A percentile compares a stretch with the other conserved stretches of the same genome.
Evolutionary conservation across 64 coral and sea anemone genomes (phyloP).

Genomic region (Catalaphyllia jardinei): DNA sequence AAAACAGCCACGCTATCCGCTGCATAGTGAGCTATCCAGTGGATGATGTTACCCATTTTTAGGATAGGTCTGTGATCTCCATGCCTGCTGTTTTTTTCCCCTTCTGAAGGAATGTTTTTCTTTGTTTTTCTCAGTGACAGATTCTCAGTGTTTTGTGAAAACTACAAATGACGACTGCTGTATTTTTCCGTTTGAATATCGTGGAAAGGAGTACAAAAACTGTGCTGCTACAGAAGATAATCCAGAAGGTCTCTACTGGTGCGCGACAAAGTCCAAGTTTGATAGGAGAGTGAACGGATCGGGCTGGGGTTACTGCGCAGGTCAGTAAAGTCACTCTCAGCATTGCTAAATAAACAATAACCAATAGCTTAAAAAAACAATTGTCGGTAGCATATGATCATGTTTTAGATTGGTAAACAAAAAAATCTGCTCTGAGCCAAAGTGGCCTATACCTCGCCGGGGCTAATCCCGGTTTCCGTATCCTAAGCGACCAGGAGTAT

Average conservation of each 20-base stretch:
- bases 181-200: conserved; percentile 30
- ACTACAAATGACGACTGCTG: conserved; percentile 14
- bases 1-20: too few relatives aligned
- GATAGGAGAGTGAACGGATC: neutral
- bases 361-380: too few relatives aligned
- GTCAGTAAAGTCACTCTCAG: neutral
- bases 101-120: neutral
- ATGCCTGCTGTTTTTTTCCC: too few relatives aligned
- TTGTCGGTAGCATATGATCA: too few relatives aligned
- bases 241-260: neutral
- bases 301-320: conserved; percentile 36
- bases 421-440: too few relatives aligned
- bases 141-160: conserved; percentile 9
- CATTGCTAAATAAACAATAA: neutral
- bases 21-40: too few relatives aligned
- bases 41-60: too few relatives aligned
- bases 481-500: too few relatives aligned
- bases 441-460: too few relatives aligned
- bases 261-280: neutral
- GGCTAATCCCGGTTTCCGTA: too few relatives aligned
- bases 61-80: too few relatives aligned
- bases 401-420: too few relatives aligned
- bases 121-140: neutral
- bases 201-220: conserved; percentile 7
- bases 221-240: neutral